Conservation (phyloP, 2,797 vertebrate species). For the Yasuhikotakia modesta region DNA sequence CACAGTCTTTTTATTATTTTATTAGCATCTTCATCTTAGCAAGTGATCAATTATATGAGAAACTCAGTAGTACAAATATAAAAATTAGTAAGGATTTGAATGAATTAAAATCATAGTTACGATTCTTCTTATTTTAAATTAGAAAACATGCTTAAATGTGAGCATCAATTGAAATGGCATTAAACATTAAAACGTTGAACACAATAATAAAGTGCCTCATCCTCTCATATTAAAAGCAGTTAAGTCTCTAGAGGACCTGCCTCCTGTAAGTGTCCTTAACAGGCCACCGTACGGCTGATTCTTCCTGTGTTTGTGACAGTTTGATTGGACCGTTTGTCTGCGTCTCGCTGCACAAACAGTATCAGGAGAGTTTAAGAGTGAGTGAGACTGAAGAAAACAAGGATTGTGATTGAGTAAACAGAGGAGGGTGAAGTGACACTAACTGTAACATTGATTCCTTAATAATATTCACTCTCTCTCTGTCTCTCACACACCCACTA, state of each 20-base stretch:
- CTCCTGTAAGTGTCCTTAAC: slow-evolving; percentile 22
- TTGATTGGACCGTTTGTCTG: slow-evolving; percentile 19
- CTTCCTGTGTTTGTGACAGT: slow-evolving; percentile 25
- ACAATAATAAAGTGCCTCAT: not conserved
- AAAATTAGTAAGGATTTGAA: not conserved
- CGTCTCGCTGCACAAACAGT: slow-evolving; percentile 33
- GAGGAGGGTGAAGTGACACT: slow-evolving; percentile 34
- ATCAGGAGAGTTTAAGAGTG: slow-evolving; percentile 21
- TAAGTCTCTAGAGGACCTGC: slow-evolving; percentile 5
- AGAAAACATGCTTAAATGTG: not conserved
- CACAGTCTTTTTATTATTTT: no score
- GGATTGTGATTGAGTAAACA: slow-evolving; percentile 33
- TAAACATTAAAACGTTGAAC: not conserved
- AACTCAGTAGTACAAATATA: no score
- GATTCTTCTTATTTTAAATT: not conserved
- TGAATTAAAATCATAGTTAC: not conserved
- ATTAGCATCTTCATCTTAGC: no score
- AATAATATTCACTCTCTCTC: no score
- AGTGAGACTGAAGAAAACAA: slow-evolving; percentile 15
- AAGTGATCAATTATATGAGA: no score
- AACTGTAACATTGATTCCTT: slow-evolving; percentile 36
- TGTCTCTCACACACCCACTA: not conserved
- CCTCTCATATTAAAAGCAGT: not conserved
- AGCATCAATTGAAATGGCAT: not conserved
- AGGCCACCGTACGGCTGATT: slow-evolving; percentile 4